Percentiles rank a stretch among this genome's conserved stretches.
phyloP scores from a whole-genome alignment of 2,113 vertebrate species.

The Noctilio leporinus region DNA sequence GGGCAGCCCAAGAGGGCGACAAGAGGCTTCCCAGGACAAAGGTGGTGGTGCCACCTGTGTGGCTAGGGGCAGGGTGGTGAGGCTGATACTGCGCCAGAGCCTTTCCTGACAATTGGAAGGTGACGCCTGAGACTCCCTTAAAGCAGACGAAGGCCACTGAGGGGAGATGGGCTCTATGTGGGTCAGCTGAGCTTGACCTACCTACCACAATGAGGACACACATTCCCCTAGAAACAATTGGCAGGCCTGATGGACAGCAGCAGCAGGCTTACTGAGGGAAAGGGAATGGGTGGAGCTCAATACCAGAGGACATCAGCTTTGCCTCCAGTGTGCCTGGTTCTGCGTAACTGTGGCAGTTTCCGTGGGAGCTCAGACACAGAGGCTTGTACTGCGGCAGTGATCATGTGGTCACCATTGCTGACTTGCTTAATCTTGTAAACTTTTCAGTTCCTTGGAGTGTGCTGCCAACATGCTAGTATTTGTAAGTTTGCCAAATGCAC shows the following conservation, averaged over 20 bases:
- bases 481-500: neutral
- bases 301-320: neutral
- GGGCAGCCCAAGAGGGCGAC: neutral
- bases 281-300: neutral
- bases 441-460: neutral
- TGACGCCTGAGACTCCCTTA: neutral
- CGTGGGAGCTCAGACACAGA: neutral
- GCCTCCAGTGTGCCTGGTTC: neutral
- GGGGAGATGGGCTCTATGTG: neutral
- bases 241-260: neutral
- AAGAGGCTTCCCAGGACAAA: neutral
- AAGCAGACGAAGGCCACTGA: neutral
- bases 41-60: no score
- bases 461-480: neutral
- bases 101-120: neutral
- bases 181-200: neutral
- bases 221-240: neutral
- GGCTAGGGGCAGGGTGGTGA: neutral
- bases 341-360: no score
- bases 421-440: neutral
- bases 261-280: neutral
- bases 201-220: neutral
- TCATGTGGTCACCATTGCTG: neutral
- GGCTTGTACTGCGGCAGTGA: rapidly evolving
- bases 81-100: rapidly evolving